Base-by-base conservation (phyloP, 2,888 invertebrate genomes). In the Ephialtes manifestator region DNA sequence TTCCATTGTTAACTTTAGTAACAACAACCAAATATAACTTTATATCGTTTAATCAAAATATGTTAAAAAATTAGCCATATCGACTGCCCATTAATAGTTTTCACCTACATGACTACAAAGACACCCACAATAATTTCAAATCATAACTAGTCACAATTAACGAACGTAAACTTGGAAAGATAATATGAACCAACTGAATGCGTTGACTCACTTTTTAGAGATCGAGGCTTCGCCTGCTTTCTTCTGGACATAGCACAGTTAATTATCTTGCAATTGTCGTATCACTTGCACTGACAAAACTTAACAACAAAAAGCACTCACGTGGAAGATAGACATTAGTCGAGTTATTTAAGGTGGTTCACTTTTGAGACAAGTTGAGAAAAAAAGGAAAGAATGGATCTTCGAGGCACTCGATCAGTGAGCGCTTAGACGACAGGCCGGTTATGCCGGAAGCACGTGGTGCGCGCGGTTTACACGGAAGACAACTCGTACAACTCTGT, bases 221-320 rank as follows among this genome's bases (percentile, higher is more conserved):
- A 94, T 88, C 95, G 93, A 15, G 95, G 95, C 87, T 95, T 95
- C 43, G 95, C 94, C 89, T 95, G 95, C 89, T 95, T 95, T 87
- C 95, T 92, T 79, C 95, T 93, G 65, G 95, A 95, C 95, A 95
- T 93, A 90, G 87, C 91, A 90, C 89, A 55, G 18, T 39, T 18
- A 51, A 51, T 58, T 20, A 28, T 18, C 3, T 55, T 46, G 35
- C 5, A 35, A 39, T 35, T n/a, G 5, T 31, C 51, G 13, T 35
- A 60, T 68, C 78, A 46, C 20, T 35, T 11, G 31, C 80, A 72
- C 82, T 43, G 51, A 63, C 63, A 20, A 31, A 46, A 65, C 8
- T 43, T 39, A n/a, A 8, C 20, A 35, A 75, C 10, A 58, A 43
- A 28, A 43, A 24, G 11, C 46, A 75, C 60, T 35, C 35, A 58